phyloP scores from a whole-genome alignment of 2,113 vertebrate genomes.

The Microcebus lehilahytsara region DNA sequence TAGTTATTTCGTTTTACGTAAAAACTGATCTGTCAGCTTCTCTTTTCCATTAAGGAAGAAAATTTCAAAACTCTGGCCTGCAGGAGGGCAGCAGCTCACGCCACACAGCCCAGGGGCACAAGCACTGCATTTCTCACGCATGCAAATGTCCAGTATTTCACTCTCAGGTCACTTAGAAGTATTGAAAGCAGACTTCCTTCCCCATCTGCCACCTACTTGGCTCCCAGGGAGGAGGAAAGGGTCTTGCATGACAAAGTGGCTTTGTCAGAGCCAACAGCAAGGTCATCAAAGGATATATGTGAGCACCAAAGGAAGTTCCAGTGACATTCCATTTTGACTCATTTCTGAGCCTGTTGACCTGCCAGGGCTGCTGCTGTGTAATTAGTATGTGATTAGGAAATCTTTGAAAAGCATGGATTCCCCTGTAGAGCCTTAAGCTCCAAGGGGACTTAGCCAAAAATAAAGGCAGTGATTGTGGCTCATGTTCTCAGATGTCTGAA shows the following conservation, averaged over 20 bases:
- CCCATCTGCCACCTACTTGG: background rate
- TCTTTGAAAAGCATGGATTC: background rate
- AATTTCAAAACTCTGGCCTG: slow-evolving; percentile 32
- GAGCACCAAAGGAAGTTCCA: background rate
- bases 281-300: background rate
- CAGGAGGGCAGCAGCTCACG: background rate
- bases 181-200: background rate
- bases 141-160: fast-evolving
- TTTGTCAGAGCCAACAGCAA: slow-evolving; percentile 15
- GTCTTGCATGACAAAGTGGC: background rate
- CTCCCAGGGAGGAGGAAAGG: background rate
- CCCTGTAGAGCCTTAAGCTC: background rate
- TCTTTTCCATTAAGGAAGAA: slow-evolving; percentile 63
- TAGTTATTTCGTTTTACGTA: slow-evolving; percentile 16
- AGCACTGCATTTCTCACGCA: background rate
- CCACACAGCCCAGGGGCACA: background rate
- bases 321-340: background rate
- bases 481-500: background rate
- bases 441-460: background rate
- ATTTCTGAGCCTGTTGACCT: background rate
- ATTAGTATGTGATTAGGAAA: background rate
- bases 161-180: background rate
- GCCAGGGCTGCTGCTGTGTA: background rate
- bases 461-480: background rate
- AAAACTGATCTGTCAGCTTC: slow-evolving; percentile 44